These are phyloP conservation scores for Thymelicus sylvestris DNA, from an alignment of 2,888 invertebrate species.

Conservation along the genomic window DNA sequence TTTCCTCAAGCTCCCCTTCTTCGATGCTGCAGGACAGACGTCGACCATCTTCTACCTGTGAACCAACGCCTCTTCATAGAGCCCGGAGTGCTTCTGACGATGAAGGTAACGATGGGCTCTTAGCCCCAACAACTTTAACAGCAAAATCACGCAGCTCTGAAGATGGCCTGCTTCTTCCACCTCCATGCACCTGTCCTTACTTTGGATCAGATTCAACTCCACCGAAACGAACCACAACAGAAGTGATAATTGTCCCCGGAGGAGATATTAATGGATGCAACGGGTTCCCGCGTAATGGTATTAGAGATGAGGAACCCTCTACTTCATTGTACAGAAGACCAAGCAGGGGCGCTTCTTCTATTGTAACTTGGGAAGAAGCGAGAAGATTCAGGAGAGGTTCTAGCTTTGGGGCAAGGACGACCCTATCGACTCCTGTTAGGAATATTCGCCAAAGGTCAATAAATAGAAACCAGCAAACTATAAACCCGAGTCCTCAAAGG, in stretches of 20 bases:
- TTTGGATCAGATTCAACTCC: conserved; percentile 88
- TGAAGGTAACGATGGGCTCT: conserved; percentile 70
- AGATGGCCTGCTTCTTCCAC: conserved; percentile 86
- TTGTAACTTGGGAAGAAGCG: conserved; percentile 91
- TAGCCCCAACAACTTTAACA: conserved; percentile 68
- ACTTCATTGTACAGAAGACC: conserved; percentile 79
- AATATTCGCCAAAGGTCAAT: conserved; percentile 69
- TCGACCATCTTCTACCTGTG: conserved; percentile 69
- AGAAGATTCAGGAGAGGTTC: conserved; percentile 87
- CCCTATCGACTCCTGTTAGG: conserved; percentile 81
- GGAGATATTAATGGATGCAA: conserved; percentile 79
- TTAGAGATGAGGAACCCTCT: conserved; percentile 70
- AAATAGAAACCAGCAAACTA: conserved; percentile 56
- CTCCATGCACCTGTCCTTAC: conserved; percentile 92
- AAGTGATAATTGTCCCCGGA: conserved; percentile 81
- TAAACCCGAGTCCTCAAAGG: conserved; percentile 68
- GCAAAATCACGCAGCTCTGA: conserved; percentile 77
- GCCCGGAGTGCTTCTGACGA: conserved; percentile 77
- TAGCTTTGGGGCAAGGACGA: conserved; percentile 88
- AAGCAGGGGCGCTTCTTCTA: conserved; percentile 88
- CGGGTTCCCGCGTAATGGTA: conserved; percentile 68
- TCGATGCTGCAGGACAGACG: conserved; percentile 76
- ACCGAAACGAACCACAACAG: conserved; percentile 77
- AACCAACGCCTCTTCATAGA: conserved; percentile 66
- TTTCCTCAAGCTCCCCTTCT: conserved; percentile 78